Conservation (phyloP, 2,888 invertebrate species). For the Polyploca ridens region DNA sequence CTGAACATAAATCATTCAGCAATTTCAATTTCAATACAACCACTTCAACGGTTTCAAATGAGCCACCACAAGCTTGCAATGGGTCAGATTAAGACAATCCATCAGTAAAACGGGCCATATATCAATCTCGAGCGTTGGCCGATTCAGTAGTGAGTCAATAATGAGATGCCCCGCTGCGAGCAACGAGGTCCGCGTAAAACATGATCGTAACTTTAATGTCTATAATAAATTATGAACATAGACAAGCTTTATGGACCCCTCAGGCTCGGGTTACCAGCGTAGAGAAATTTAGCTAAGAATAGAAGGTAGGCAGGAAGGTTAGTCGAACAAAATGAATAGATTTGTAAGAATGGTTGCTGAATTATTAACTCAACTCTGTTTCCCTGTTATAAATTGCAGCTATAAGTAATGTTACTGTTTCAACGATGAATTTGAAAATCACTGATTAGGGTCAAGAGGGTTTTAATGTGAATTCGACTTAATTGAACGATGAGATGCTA, state of each 20-base stretch:
- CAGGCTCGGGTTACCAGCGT: conserved; percentile 34
- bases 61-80: conserved; percentile 5
- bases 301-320: conserved; percentile 15
- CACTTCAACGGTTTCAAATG: conserved; percentile 10
- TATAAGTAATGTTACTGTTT: background rate
- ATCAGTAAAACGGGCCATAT: conserved; percentile 24
- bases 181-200: conserved; percentile 31
- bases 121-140: conserved; percentile 24
- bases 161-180: conserved; percentile 40
- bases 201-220: conserved; percentile 44
- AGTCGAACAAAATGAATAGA: background rate
- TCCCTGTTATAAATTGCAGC: background rate
- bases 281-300: conserved; percentile 27
- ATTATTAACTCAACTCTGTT: conserved; percentile 6
- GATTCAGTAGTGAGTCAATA: conserved; percentile 45
- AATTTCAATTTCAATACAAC: conserved; percentile 3
- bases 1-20: conserved; percentile 5
- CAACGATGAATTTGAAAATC: background rate
- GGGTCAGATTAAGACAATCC: conserved; percentile 20
- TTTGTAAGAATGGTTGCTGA: conserved; percentile 3
- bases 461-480: too few species aligned
- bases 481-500: too few species aligned
- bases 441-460: background rate
- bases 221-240: conserved; percentile 41
- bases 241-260: conserved; percentile 33